Evolutionary conservation across 2,888 invertebrate genomes (phyloP).

Genomic region (Steinernema hermaphroditum): DNA sequence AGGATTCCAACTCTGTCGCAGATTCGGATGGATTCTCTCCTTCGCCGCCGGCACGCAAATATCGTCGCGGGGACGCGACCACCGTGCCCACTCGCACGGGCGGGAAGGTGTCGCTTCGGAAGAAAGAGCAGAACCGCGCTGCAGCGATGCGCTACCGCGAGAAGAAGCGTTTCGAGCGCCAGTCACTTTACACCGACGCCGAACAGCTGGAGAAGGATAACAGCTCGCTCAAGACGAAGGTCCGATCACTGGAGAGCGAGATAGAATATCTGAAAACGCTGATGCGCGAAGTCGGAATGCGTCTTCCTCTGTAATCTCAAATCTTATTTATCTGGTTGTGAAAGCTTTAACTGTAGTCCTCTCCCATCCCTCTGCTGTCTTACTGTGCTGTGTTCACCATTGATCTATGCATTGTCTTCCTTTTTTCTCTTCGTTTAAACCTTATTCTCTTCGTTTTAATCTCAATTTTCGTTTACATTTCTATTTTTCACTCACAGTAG

Average conservation of each 20-base stretch:
- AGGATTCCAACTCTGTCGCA: constrained; percentile 4
- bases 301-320: neutral
- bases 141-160: constrained; percentile 62
- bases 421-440: neutral
- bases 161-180: constrained; percentile 55
- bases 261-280: constrained; percentile 56
- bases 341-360: neutral
- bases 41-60: constrained; percentile 6
- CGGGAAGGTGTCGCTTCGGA: constrained; percentile 34
- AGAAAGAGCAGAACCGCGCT: constrained; percentile 56
- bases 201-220: constrained; percentile 43
- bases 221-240: constrained; percentile 41
- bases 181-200: constrained; percentile 35
- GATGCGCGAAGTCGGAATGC: constrained; percentile 51
- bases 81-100: constrained; percentile 8
- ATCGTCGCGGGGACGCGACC: neutral
- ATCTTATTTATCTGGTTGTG: neutral
- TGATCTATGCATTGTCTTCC: neutral
- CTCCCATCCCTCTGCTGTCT: neutral
- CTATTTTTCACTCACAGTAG: neutral
- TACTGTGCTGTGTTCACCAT: neutral
- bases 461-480: neutral
- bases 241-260: constrained; percentile 50
- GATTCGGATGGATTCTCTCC: neutral
- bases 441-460: neutral